These are phyloP conservation scores for Microtus pennsylvanicus DNA, from an alignment of 2,113 vertebrate species.

Conservation along the genomic window DNA sequence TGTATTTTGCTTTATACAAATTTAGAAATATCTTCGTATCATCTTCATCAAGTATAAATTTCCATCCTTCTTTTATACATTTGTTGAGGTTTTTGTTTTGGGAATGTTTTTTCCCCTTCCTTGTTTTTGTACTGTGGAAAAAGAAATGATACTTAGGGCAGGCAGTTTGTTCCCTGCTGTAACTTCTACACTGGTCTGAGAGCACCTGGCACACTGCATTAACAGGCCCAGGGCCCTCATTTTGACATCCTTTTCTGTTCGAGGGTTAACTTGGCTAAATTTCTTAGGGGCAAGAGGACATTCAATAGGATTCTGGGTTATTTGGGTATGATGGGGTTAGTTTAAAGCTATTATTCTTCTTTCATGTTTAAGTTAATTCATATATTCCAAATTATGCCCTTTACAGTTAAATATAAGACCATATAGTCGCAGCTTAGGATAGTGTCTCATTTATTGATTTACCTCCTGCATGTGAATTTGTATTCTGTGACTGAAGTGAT, in stretches of 20 bases:
- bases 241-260: slow-evolving; percentile 28
- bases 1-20: slow-evolving; percentile 3
- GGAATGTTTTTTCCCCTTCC: neutral
- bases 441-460: neutral
- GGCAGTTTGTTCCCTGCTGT: neutral
- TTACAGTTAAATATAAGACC: neutral
- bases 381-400: neutral
- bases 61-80: neutral
- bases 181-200: neutral
- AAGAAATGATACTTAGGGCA: neutral
- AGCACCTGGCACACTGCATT: neutral
- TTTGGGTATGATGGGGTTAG: neutral
- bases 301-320: neutral
- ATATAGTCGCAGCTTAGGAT: neutral
- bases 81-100: neutral
- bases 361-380: slow-evolving; percentile 21
- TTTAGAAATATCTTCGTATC: slow-evolving; percentile 38
- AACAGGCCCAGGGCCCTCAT: neutral
- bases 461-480: neutral
- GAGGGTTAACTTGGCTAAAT: neutral
- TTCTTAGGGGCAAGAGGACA: neutral
- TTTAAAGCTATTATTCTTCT: slow-evolving; percentile 24
- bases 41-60: neutral
- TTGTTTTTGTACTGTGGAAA: neutral
- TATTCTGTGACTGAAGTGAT: neutral